Evolutionary conservation across 2,797 vertebrate genomes (phyloP).

Genomic region (Margarornis squamiger): DNA sequence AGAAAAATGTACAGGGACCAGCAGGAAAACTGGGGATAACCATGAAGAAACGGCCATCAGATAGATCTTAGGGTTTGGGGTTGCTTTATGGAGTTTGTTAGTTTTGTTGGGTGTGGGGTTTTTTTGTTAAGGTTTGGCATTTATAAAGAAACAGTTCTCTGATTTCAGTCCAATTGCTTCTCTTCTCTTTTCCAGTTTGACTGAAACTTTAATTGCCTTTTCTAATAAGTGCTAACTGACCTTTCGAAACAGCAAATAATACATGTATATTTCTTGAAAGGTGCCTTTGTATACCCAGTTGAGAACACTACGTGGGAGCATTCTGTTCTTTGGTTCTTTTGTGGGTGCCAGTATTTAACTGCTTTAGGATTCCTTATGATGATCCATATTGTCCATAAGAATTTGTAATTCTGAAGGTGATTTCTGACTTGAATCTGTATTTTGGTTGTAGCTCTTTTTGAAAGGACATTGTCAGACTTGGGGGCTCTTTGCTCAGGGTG

Average conservation of each 20-base stretch:
- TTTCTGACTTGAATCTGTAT: constrained; percentile 22
- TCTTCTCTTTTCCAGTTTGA: neutral
- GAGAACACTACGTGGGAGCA: neutral
- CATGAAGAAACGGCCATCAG: neutral
- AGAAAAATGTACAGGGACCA: neutral
- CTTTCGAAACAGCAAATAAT: constrained; percentile 31
- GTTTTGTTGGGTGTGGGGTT: neutral
- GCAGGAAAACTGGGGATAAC: neutral
- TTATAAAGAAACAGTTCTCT: neutral
- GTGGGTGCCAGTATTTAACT: constrained; percentile 18
- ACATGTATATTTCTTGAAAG: constrained; percentile 22
- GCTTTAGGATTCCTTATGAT: constrained; percentile 12
- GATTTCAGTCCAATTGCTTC: neutral
- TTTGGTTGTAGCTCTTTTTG: neutral
- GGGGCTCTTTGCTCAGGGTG: neutral
- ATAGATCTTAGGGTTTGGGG: neutral
- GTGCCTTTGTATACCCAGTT: neutral
- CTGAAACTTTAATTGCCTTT: constrained; percentile 47
- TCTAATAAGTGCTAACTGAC: constrained; percentile 37
- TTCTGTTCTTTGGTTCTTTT: constrained; percentile 3
- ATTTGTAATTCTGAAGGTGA: neutral
- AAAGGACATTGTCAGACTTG: neutral
- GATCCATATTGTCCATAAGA: neutral
- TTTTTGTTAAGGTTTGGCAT: neutral
- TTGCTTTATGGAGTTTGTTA: neutral